phyloP scores from a whole-genome alignment of 2,888 invertebrate species.

The Corbicula japonica region DNA sequence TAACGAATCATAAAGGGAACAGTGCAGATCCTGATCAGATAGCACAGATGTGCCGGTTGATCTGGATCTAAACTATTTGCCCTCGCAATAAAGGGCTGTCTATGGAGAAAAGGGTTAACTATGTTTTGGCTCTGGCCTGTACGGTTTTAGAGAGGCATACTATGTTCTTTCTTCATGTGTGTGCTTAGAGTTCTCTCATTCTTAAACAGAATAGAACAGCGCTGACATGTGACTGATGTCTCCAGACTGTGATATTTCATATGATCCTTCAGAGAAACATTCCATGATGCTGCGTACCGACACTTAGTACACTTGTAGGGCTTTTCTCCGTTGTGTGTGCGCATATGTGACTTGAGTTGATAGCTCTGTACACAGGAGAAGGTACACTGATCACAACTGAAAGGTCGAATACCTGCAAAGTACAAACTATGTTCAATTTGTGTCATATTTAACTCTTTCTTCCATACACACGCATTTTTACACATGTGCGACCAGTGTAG shows the following conservation, averaged over 20 bases:
- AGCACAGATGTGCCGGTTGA: too few relatives aligned
- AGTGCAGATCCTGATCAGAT: too few relatives aligned
- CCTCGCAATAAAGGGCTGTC: neutral
- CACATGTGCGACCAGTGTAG: neutral
- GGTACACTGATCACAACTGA: conserved; percentile 59
- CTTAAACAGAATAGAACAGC: conserved; percentile 59
- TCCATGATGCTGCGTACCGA: conserved; percentile 69
- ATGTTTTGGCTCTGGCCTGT: neutral
- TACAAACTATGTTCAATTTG: neutral
- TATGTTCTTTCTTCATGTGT: conserved; percentile 51
- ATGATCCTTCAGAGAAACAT: conserved; percentile 67
- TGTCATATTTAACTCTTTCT: neutral
- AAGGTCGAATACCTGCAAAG: conserved; percentile 58
- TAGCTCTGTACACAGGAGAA: conserved; percentile 62
- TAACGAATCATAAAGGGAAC: too few relatives aligned
- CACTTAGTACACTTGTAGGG: conserved; percentile 66
- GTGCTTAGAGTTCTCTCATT: conserved; percentile 42
- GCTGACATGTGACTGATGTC: conserved; percentile 39
- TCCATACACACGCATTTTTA: neutral
- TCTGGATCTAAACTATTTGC: neutral
- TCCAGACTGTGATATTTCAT: conserved; percentile 46
- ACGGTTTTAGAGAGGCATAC: neutral
- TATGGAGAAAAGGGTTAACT: neutral
- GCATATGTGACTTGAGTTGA: conserved; percentile 65
- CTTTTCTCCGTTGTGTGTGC: conserved; percentile 66